A percentile compares a stretch with the other conserved stretches of the same genome.
Conservation (phyloP, 2,113 vertebrate species). For the Apteryx mantelli region DNA sequence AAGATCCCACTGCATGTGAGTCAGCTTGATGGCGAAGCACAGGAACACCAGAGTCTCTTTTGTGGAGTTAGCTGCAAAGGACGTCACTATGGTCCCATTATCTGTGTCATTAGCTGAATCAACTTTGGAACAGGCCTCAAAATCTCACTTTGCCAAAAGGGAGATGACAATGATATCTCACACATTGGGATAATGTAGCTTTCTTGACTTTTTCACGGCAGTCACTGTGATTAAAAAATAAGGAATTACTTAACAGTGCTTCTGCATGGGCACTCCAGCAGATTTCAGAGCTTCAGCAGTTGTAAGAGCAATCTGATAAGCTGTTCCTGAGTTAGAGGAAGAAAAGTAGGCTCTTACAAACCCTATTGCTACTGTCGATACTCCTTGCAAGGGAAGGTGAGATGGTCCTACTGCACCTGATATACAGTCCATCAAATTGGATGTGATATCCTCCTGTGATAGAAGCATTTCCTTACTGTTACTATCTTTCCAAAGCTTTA, state of each 20-base stretch:
- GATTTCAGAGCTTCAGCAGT: constrained; percentile 80
- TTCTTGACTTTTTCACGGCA: not conserved
- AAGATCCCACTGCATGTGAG: accelerated
- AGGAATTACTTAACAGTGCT: constrained; percentile 74
- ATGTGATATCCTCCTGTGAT: not conserved
- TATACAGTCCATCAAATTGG: not conserved
- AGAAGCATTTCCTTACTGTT: not conserved
- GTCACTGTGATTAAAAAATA: not conserved
- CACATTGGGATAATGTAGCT: not conserved
- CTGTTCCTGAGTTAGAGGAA: constrained; percentile 80
- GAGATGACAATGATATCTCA: not conserved
- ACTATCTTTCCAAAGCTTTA: not conserved
- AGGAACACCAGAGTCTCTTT: not conserved
- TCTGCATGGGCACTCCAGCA: constrained; percentile 78
- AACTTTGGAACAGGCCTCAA: not conserved
- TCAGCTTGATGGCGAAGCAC: not conserved
- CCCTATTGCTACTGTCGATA: not conserved
- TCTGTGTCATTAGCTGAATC: not conserved
- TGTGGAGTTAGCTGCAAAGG: not conserved
- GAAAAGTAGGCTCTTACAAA: not conserved
- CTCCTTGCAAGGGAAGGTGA: not conserved
- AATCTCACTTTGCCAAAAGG: not conserved
- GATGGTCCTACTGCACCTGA: not conserved
- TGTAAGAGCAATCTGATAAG: constrained; percentile 81
- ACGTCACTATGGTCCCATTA: not conserved